Evolutionary conservation across 2,888 invertebrate genomes (phyloP), one percentile per base, ranked within the genome.

Genomic region (Julus scandinavius): DNA sequence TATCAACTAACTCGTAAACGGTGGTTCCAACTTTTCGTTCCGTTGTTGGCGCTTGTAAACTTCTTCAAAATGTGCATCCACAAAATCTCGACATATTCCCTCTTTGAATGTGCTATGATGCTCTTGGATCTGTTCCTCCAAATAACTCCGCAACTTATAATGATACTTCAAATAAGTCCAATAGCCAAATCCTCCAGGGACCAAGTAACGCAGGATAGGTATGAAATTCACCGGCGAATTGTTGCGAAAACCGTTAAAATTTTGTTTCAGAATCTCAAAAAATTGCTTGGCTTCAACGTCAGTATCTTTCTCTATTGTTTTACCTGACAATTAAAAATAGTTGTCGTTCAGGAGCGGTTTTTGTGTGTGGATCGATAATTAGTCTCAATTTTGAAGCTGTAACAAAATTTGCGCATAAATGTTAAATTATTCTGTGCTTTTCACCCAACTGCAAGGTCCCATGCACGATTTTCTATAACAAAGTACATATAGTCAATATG

Each of bases 141-240:
- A 63, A 40, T 40, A 63, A 13, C 40, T 87, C 29, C 38, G 72
- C 9, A 87, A 17, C 38, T 38, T 6, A 17, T 63, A 13, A n/a
- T 38, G 50, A 13, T 54, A 15, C 38, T 38, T 63, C 15, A 63
- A 11, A 20, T 54, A 63, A 1, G 54, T 63, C 87, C 87, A n/a
- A n/a, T n/a, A n/a, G n/a, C n/a, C n/a, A n/a, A n/a, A n/a, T n/a
- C n/a, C n/a, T n/a, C n/a, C n/a, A 87, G 15, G 38, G 40, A 15
- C 87, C 87, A 17, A 87, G 72, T 7, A 15, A 63, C 0, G 38
- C 63, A 40, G 87, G 87, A 17, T 38, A 0, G 87, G 87, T 72
- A 87, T 40, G 45, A 87, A 87, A 20, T 87, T 87, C 40, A 87
- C 5, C 2, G 72, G 72, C 4, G 50, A 54, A 63, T 87, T 63